These are phyloP conservation scores for Eulemur coronatus DNA, from an alignment of 2,797 vertebrate genomes.

Conservation along the genomic window DNA sequence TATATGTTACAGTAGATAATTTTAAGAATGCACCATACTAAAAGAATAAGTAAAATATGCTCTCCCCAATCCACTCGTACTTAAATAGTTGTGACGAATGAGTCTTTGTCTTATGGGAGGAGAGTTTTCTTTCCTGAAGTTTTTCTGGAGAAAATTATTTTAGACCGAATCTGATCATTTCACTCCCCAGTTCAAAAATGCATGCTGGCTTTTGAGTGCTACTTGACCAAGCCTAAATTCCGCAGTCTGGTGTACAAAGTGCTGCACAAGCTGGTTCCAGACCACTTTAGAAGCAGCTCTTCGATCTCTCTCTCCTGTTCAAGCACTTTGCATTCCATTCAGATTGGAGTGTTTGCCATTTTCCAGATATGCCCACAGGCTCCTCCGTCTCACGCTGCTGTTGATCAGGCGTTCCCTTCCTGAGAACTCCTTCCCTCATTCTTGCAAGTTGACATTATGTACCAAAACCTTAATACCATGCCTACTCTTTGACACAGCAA, in stretches of 20 bases:
- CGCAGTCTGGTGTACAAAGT: neutral
- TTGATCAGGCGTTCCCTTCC: neutral
- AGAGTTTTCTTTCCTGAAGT: constrained; percentile 2
- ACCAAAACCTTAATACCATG: neutral
- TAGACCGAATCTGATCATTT: neutral
- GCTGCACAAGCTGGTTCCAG: neutral
- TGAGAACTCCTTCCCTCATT: neutral
- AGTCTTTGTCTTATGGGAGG: neutral
- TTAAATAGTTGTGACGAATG: neutral
- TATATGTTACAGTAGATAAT: neutral
- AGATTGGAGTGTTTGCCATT: constrained; percentile 2
- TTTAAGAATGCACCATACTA: neutral
- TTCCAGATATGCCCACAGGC: neutral
- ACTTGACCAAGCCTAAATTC: neutral
- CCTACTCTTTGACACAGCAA: neutral
- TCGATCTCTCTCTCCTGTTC: neutral
- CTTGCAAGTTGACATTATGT: neutral
- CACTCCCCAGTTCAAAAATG: neutral
- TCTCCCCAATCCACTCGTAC: neutral
- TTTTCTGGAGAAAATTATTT: constrained; percentile 39
- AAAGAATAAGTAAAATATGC: neutral
- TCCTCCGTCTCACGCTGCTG: neutral
- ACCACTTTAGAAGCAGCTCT: neutral
- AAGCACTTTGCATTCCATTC: neutral
- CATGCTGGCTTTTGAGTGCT: neutral